Conservation (phyloP, 2,113 vertebrate species). For the Tonatia bakeri region DNA sequence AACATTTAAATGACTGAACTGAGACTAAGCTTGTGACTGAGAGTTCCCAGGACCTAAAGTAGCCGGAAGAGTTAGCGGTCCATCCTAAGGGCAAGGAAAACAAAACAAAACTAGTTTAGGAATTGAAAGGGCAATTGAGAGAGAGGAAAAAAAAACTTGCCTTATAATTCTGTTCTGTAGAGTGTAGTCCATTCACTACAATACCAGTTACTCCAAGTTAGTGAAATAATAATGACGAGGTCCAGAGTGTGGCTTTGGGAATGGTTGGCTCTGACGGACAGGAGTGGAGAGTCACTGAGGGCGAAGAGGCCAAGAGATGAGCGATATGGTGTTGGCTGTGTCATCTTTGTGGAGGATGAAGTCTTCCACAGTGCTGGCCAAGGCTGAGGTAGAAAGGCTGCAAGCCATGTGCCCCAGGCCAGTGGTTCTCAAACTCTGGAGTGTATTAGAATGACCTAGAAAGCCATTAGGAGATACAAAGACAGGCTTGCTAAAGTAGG, state of each 20-base stretch:
- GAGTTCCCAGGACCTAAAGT: background rate
- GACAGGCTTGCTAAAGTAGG: background rate
- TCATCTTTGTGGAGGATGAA: background rate
- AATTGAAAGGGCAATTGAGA: background rate
- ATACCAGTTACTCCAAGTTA: background rate
- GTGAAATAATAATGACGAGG: background rate
- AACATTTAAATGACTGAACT: constrained; percentile 5
- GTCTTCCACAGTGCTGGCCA: background rate
- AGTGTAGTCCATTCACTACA: background rate
- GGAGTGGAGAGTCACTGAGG: background rate
- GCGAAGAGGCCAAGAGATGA: background rate
- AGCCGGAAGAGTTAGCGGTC: background rate
- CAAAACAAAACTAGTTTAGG: background rate
- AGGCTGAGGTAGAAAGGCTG: background rate
- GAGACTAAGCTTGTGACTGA: background rate
- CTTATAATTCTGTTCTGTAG: background rate
- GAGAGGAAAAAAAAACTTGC: background rate
- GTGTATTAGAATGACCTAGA: background rate
- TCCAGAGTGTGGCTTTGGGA: background rate
- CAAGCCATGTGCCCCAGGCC: background rate
- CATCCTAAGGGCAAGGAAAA: background rate
- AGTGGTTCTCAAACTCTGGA: background rate
- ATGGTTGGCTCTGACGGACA: background rate
- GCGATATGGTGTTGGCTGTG: background rate
- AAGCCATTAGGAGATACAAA: background rate